These are phyloP conservation scores for Ia io DNA, from an alignment of 2,113 vertebrate species.

Conservation along the genomic window DNA sequence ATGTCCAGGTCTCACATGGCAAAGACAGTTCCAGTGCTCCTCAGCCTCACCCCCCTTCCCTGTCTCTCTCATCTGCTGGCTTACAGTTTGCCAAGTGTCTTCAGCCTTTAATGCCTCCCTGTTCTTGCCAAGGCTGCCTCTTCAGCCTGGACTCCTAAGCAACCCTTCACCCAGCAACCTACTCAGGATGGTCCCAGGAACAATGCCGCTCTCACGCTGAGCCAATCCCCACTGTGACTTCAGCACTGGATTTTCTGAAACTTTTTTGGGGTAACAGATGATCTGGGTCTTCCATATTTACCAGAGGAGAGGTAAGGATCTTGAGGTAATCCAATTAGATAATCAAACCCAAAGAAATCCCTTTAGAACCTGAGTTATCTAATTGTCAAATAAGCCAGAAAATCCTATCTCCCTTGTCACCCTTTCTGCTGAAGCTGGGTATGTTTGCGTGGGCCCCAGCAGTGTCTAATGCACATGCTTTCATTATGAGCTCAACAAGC, in stretches of 20 bases:
- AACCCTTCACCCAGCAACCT: neutral
- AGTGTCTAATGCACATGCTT: neutral
- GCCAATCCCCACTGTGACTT: neutral
- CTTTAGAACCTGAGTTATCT: neutral
- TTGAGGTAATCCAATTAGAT: neutral
- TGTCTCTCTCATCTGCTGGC: neutral
- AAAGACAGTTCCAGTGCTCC: neutral
- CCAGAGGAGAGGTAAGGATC: neutral
- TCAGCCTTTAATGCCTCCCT: neutral
- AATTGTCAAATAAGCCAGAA: neutral
- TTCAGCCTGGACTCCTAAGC: neutral
- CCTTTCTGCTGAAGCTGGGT: neutral
- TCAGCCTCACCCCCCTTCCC: neutral
- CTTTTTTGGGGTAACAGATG: neutral
- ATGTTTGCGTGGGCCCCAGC: neutral
- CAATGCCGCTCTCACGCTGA: fast-evolving
- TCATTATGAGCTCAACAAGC: neutral
- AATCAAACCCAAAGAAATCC: neutral
- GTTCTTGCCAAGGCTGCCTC: neutral
- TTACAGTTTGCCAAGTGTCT: neutral
- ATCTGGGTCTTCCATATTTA: neutral
- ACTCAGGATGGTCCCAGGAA: neutral
- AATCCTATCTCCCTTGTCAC: neutral
- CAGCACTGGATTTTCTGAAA: neutral
- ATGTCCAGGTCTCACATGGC: neutral